Evolutionary conservation across 2,888 invertebrate genomes (phyloP).

Genomic region (Spisula subtruncata): DNA sequence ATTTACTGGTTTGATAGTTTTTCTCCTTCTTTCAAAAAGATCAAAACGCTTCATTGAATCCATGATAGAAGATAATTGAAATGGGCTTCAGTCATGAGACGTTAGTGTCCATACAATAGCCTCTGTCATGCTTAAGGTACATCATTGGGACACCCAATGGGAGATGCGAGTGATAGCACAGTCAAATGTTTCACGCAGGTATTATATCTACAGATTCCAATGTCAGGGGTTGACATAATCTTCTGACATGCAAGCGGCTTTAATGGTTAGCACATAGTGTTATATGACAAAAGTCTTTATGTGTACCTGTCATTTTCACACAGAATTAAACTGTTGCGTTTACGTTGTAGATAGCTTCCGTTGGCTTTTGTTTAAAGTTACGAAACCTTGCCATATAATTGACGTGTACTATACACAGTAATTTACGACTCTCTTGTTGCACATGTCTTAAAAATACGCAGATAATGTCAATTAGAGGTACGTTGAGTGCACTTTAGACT

Average conservation of each 20-base stretch:
- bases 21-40: slow-evolving; percentile 2
- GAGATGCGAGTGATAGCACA: slow-evolving; percentile 36
- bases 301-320: slow-evolving; percentile 45
- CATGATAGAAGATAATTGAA: slow-evolving; percentile 49
- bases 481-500: not conserved
- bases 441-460: not conserved
- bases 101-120: slow-evolving; percentile 16
- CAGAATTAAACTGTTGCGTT: slow-evolving; percentile 44
- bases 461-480: not conserved
- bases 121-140: slow-evolving; percentile 38
- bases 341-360: slow-evolving; percentile 25
- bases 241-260: slow-evolving; percentile 27
- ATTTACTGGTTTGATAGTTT: slow-evolving; percentile 37
- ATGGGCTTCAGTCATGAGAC: slow-evolving; percentile 49
- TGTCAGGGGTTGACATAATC: slow-evolving; percentile 42
- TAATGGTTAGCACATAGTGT: slow-evolving; percentile 37
- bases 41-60: slow-evolving; percentile 3
- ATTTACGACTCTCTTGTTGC: not conserved
- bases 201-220: slow-evolving; percentile 10
- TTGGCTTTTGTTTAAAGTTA: slow-evolving; percentile 19
- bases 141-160: slow-evolving; percentile 44
- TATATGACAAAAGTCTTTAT: slow-evolving; percentile 36
- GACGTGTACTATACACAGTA: not conserved
- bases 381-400: slow-evolving; percentile 5
- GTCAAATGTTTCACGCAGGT: not conserved